Base-by-base conservation (phyloP, 2,888 invertebrate genomes). In the Philereme transversata region DNA sequence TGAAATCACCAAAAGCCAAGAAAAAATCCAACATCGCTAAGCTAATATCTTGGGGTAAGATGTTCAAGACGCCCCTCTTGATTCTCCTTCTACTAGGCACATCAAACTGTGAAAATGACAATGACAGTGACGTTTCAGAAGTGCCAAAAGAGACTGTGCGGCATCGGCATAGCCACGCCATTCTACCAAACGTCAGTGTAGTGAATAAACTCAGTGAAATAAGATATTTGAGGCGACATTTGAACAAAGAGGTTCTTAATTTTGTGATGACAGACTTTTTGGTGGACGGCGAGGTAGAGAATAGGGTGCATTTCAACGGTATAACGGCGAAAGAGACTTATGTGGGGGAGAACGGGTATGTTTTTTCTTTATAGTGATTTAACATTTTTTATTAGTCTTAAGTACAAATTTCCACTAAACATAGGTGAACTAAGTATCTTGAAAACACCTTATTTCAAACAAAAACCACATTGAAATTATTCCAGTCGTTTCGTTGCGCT, bases 201-300 rank as follows among this genome's bases (percentile, higher is more conserved):
- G 80, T 70, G 65, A 79, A 78, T 45, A 82, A 78, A 68, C 75
- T 90, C 36, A 88, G 81, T 82, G 90, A 90, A 57, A 87, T 91
- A 64, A 86, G 81, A 54, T 88, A 83, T 82, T 80, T 90, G 70
- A 80, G 87, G 56, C 72, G 88, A n/a, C 83, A 84, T 80, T 79
- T 92, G 62, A 89, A 87, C 64, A 87, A 77, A 67, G 86, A 88
- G 60, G 86, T 92, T 55, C 86, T 90, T 53, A 94, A 95, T 81
- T 96, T 96, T 83, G 87, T 95, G 66, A 92, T 95, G 79, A 93
- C 93, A 22, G 95, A 96, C 74, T 88, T 90, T 53, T 85, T 96
- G 62, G 81, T 93, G 58, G 96, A 96, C 78, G 96, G 96, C 4
- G 96, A 96, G 77, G 85, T 94, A 68, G 96, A 96, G 79, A 93